phyloP scores from a whole-genome alignment of 2,888 invertebrate genomes.

The Cheilosia impressa region DNA sequence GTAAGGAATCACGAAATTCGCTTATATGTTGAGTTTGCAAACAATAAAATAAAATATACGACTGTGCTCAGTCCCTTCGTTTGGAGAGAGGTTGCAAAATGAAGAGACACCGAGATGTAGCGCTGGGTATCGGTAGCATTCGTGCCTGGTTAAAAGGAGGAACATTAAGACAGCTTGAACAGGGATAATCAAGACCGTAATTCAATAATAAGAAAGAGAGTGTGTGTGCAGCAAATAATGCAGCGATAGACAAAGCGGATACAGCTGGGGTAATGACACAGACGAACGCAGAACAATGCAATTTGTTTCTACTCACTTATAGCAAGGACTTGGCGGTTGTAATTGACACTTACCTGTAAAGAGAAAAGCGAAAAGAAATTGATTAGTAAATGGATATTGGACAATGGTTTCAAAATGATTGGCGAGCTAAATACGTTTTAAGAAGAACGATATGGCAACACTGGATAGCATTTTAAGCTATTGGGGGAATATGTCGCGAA shows the following conservation, averaged over 20 bases:
- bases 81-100: neutral
- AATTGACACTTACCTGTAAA: slow-evolving; percentile 66
- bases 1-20: slow-evolving; percentile 42
- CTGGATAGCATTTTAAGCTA: too few relatives aligned
- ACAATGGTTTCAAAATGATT: too few relatives aligned
- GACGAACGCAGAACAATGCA: neutral
- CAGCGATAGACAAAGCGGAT: neutral
- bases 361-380: slow-evolving; percentile 25
- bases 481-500: too few relatives aligned
- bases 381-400: slow-evolving; percentile 32
- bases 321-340: slow-evolving; percentile 14
- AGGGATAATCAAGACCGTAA: slow-evolving; percentile 62
- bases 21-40: slow-evolving; percentile 12
- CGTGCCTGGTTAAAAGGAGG: neutral
- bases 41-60: neutral
- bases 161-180: slow-evolving; percentile 47
- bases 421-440: too few relatives aligned
- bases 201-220: slow-evolving; percentile 39
- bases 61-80: neutral
- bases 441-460: too few relatives aligned
- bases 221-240: slow-evolving; percentile 5
- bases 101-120: neutral
- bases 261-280: neutral
- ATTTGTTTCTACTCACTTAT: slow-evolving; percentile 52
- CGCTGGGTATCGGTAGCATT: slow-evolving; percentile 3